Conservation (phyloP, 2,888 invertebrate genomes). For the Gymnocheta viridis region DNA sequence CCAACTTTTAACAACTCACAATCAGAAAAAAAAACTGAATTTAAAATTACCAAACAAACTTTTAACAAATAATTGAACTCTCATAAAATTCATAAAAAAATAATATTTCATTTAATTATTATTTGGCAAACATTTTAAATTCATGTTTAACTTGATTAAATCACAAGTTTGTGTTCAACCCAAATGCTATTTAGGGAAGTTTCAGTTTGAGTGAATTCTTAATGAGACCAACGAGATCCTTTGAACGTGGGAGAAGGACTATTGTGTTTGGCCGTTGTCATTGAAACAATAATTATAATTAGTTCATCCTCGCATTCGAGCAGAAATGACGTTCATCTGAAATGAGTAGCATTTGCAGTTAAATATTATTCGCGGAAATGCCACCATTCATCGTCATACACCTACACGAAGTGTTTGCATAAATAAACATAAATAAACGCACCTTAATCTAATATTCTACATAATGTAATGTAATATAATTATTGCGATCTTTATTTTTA, state of each 20-base stretch:
- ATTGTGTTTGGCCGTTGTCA: background rate
- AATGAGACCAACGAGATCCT: background rate
- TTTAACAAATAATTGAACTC: too few species aligned
- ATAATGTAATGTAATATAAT: background rate
- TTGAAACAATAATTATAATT: slow-evolving; percentile 6
- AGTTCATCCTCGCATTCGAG: slow-evolving; percentile 3
- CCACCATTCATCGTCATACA: background rate
- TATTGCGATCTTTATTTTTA: background rate
- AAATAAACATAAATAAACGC: background rate
- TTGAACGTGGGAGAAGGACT: background rate
- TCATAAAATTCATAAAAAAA: too few species aligned
- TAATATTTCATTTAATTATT: too few species aligned
- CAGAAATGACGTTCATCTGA: background rate
- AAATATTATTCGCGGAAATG: background rate
- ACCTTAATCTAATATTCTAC: background rate
- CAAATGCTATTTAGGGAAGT: background rate
- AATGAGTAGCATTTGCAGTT: background rate
- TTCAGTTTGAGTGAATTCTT: background rate
- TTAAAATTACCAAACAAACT: too few species aligned
- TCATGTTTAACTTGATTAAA: background rate
- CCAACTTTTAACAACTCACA: too few species aligned
- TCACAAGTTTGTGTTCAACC: background rate
- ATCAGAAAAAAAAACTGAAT: too few species aligned
- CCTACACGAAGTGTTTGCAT: background rate
- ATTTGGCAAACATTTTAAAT: too few species aligned